phyloP scores from a whole-genome alignment of 1,140 invertebrate genomes.

The Phocides pigmalion region DNA sequence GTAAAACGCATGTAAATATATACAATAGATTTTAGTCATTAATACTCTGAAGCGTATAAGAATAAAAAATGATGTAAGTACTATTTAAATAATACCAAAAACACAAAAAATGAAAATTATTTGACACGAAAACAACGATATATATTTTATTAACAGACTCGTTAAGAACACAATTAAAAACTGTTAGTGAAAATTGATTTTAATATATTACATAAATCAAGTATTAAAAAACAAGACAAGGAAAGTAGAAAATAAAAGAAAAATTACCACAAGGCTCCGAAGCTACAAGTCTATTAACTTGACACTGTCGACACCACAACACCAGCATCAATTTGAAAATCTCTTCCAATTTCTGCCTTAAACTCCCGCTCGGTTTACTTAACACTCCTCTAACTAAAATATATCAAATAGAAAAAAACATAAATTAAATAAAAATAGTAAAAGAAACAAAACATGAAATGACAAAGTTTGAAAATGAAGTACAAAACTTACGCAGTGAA shows the following conservation, averaged over 20 bases:
- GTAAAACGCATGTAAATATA: too few relatives aligned
- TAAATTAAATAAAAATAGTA: slow-evolving; percentile 9
- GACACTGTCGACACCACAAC: slow-evolving; percentile 91
- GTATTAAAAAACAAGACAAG: not conserved
- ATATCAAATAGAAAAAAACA: slow-evolving; percentile 30
- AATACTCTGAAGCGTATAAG: too few relatives aligned
- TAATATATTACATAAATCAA: not conserved
- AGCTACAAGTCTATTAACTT: slow-evolving; percentile 86
- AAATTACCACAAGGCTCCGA: slow-evolving; percentile 84
- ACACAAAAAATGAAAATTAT: too few relatives aligned
- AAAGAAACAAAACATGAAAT: slow-evolving; percentile 13
- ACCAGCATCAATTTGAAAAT: slow-evolving; percentile 91
- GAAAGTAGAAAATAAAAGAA: slow-evolving; percentile 31
- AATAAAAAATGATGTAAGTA: too few relatives aligned
- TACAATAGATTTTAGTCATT: too few relatives aligned
- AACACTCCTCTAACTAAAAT: slow-evolving; percentile 70
- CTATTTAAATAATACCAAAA: too few relatives aligned
- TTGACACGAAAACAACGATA: too few relatives aligned
- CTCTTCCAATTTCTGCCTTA: slow-evolving; percentile 89
- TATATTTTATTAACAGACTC: too few relatives aligned
- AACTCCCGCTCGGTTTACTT: slow-evolving; percentile 78
- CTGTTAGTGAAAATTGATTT: not conserved
- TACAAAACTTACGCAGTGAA: slow-evolving; percentile 7
- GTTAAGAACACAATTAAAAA: too few relatives aligned
- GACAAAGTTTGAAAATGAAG: not conserved